Percentiles rank a stretch among this genome's conserved stretches.
Evolutionary conservation across 2,888 invertebrate genomes (phyloP).

Genomic region (Eudasyphora cyanicolor): DNA sequence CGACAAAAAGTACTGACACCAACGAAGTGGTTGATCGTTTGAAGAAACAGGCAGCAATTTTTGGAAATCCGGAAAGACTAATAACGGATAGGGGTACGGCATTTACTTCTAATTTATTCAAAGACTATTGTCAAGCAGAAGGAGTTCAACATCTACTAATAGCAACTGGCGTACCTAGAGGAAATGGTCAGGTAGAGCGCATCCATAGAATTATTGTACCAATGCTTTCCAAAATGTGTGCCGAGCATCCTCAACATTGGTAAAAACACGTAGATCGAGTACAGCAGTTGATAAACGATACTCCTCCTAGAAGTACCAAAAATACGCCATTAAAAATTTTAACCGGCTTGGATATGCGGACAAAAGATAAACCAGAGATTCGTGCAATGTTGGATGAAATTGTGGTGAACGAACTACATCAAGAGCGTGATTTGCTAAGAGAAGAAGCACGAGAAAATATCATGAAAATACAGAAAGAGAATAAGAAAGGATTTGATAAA

Average conservation of each 20-base stretch:
- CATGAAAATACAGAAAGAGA: slow-evolving; percentile 39
- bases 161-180: too few species aligned
- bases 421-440: slow-evolving; percentile 36
- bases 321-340: too few species aligned
- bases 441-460: slow-evolving; percentile 48
- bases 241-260: slow-evolving; percentile 71
- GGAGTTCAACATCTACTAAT: slow-evolving; percentile 69
- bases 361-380: too few species aligned
- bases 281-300: slow-evolving; percentile 42
- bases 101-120: slow-evolving; percentile 65
- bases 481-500: slow-evolving; percentile 30
- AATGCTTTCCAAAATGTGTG: too few species aligned
- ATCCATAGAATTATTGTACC: too few species aligned
- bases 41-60: slow-evolving; percentile 67
- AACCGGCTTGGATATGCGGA: slow-evolving; percentile 53
- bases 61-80: slow-evolving; percentile 53
- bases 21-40: slow-evolving; percentile 70
- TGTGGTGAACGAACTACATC: slow-evolving; percentile 6
- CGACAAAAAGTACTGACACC: too few species aligned
- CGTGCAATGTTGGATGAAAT: slow-evolving; percentile 36
- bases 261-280: too few species aligned
- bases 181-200: too few species aligned
- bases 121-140: slow-evolving; percentile 71
- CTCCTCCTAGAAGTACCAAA: too few species aligned
- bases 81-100: slow-evolving; percentile 55